Conservation (phyloP, 2,797 vertebrate genomes). For the Galaxias olidus region DNA sequence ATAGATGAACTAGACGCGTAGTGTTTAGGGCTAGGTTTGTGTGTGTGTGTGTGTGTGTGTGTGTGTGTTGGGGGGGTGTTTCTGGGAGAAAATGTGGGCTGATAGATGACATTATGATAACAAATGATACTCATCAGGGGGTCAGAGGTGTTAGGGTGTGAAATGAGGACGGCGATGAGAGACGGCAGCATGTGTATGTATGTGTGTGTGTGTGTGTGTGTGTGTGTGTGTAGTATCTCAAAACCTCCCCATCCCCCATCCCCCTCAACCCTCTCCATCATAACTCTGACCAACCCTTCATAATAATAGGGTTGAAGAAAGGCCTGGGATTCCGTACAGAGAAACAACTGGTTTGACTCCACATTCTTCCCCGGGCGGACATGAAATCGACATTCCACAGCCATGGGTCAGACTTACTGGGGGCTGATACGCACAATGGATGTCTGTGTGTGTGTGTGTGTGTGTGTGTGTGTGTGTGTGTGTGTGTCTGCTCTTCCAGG, state of each 20-base stretch:
- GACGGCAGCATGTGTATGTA: not conserved
- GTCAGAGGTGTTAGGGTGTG: not conserved
- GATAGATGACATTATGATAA: not conserved
- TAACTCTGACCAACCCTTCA: too few species aligned
- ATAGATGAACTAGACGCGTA: not conserved
- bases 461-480: too few species aligned
- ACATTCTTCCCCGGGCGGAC: too few species aligned
- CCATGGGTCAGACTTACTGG: too few species aligned
- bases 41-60: not conserved
- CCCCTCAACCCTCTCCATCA: not conserved
- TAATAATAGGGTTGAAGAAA: too few species aligned
- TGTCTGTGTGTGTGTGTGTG: too few species aligned
- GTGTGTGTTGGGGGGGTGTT: not conserved
- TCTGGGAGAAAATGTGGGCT: not conserved
- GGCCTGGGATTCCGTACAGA: too few species aligned
- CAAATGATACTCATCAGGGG: conserved; percentile 2
- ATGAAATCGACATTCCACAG: too few species aligned
- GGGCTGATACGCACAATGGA: too few species aligned
- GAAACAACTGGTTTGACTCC: too few species aligned
- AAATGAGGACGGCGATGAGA: conserved; percentile 1
- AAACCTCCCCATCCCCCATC: not conserved
- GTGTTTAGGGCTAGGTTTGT: not conserved
- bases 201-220: too few species aligned
- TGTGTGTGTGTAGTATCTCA: not conserved
- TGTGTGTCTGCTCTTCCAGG: too few species aligned